These are phyloP conservation scores for Smittia aterrima DNA, from an alignment of 2,888 invertebrate species.

Conservation along the genomic window DNA sequence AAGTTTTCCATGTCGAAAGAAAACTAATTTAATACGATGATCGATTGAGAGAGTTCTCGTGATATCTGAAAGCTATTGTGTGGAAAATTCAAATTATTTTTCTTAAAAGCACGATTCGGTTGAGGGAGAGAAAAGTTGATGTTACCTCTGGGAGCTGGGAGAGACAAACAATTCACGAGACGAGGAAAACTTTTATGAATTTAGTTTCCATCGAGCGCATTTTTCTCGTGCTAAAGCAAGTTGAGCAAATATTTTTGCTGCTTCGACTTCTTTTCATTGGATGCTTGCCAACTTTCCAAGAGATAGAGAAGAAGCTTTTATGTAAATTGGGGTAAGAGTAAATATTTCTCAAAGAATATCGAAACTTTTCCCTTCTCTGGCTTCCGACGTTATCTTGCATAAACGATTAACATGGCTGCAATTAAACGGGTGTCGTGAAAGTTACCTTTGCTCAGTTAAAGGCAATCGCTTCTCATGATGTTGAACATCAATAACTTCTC, in stretches of 20 bases:
- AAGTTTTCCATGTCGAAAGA: too few species aligned
- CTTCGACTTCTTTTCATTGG: background rate
- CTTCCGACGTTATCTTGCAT: conserved; percentile 8
- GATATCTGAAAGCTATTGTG: too few species aligned
- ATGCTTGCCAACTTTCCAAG: conserved; percentile 11
- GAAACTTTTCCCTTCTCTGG: too few species aligned
- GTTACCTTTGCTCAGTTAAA: conserved; percentile 11
- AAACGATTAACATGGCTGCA: conserved; percentile 35
- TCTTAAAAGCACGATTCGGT: too few species aligned
- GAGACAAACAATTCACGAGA: too few species aligned
- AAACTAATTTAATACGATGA: too few species aligned
- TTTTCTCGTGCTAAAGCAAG: background rate
- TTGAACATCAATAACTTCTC: background rate
- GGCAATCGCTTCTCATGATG: conserved; percentile 1
- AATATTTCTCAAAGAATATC: background rate
- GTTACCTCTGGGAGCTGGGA: too few species aligned
- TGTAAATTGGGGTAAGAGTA: conserved; percentile 5
- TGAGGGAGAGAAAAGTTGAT: too few species aligned
- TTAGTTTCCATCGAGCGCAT: background rate
- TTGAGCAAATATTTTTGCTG: conserved; percentile 24
- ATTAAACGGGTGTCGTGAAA: conserved; percentile 4
- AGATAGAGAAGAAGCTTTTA: conserved; percentile 19
- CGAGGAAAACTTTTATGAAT: background rate
- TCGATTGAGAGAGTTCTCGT: too few species aligned
- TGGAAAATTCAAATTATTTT: too few species aligned